A percentile compares a stretch with the other conserved stretches of the same genome.
Evolutionary conservation across 2,797 vertebrate genomes (phyloP).

Genomic region (Xenops minutus): DNA sequence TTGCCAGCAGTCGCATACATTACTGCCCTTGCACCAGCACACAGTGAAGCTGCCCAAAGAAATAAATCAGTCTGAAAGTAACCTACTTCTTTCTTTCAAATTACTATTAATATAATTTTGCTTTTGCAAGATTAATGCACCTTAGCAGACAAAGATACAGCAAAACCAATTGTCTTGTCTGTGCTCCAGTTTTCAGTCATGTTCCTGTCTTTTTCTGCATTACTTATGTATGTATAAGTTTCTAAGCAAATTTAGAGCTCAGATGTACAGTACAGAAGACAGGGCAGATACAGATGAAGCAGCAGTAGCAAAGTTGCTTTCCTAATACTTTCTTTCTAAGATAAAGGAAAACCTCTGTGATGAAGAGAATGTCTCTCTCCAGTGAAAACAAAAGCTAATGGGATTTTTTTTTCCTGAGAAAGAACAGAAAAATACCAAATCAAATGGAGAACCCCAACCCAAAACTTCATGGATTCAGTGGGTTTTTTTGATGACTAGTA

Average conservation of each 20-base stretch:
- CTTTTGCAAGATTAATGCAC: slow-evolving; percentile 48
- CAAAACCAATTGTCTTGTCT: slow-evolving; percentile 37
- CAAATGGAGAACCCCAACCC: not conserved
- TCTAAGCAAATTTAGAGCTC: slow-evolving; percentile 16
- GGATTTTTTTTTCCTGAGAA: not conserved
- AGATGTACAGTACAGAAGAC: not conserved
- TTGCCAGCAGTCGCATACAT: not conserved
- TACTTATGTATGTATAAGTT: not conserved
- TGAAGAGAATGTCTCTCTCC: not conserved
- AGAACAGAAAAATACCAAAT: not conserved
- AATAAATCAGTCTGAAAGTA: slow-evolving; percentile 38
- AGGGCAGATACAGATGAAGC: not conserved
- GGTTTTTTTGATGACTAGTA: not conserved
- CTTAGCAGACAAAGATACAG: slow-evolving; percentile 29
- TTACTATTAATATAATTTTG: slow-evolving; percentile 47
- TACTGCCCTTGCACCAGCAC: not conserved
- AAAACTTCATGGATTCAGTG: not conserved
- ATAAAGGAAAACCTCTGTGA: not conserved
- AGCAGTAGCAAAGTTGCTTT: not conserved
- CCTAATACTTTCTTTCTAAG: not conserved
- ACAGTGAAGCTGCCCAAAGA: not conserved
- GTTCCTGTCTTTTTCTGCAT: not conserved
- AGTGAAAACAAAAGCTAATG: not conserved
- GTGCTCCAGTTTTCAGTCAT: slow-evolving; percentile 23
- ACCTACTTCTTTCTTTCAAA: slow-evolving; percentile 47